These are phyloP conservation scores for Talpa occidentalis DNA, from an alignment of 2,113 vertebrate species.

Conservation along the genomic window DNA sequence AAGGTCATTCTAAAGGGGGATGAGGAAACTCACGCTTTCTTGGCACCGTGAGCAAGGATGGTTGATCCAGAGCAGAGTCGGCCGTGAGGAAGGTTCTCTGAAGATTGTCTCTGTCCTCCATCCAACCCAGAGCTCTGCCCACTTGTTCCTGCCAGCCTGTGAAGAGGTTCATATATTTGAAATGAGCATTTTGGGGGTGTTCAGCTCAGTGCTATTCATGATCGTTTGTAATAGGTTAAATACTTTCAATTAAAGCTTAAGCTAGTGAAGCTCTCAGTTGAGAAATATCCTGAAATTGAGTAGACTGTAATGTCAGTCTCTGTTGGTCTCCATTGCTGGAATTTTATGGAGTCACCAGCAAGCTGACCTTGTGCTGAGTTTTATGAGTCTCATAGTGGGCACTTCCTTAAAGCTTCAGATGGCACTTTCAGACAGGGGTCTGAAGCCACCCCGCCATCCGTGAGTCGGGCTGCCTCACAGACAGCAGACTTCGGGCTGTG, in stretches of 20 bases:
- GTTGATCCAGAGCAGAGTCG: not conserved
- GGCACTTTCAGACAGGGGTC: not conserved
- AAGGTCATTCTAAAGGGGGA: not conserved
- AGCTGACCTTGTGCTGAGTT: constrained; percentile 14
- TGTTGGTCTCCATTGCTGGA: not conserved
- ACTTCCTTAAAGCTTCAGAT: not conserved
- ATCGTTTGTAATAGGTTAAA: constrained; percentile 59
- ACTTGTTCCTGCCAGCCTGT: not conserved
- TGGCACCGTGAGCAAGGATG: not conserved
- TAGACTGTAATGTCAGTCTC: constrained; percentile 9
- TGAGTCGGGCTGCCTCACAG: not conserved
- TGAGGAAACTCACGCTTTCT: not conserved
- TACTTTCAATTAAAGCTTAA: constrained; percentile 60
- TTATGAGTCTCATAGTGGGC: not conserved
- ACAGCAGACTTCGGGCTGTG: not conserved
- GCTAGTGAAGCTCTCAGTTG: constrained; percentile 11
- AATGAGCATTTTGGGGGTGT: constrained; percentile 49
- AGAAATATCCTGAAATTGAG: constrained; percentile 28
- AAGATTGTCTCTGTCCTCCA: not conserved
- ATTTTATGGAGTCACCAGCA: not conserved
- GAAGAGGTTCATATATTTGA: not conserved
- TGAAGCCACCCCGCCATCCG: no score
- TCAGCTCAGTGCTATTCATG: not conserved
- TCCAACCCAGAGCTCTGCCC: not conserved
- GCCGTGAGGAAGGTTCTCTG: not conserved